Base-by-base conservation (phyloP, 2,888 invertebrate species). In the Nemurella pictetii region DNA sequence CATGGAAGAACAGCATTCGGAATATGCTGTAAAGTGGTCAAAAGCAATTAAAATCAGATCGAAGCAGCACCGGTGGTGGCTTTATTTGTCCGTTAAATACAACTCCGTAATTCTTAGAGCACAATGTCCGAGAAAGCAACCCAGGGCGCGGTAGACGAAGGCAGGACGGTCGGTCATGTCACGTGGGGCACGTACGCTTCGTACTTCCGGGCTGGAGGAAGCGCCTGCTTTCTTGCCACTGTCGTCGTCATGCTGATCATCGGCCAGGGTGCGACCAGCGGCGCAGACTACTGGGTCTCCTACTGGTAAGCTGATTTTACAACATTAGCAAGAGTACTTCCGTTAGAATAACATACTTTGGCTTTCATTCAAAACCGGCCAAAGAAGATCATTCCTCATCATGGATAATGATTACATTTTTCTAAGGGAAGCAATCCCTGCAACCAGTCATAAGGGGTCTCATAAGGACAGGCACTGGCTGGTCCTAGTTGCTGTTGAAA, bases 221-320 rank as follows among this genome's bases (percentile, higher is more conserved):
- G 74, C 35, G 35, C 9, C 32, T 72, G 35, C 36, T 74, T 32
- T 82, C 55, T 85, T 27, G 15, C 73, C 26, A 35, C 55, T 15
- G 82, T 85, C 26, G 72, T 32, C 15, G 3, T 28, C 27, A 26
- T 85, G 75, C 29, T 85, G 74, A 20, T 85, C 20, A 32, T 85
- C 82, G 30, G 81, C n/a, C 85, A 85, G 28, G 82, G 26, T 2
- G 81, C 80, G 5, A 95, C 94, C 85, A 95, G 95, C 74, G 92
- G 94, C 83, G 92, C 93, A 80, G 96, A 97, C 89, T 94, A 95
- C 88, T 96, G 95, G 95, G 92, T 96, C 0, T 94, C 94, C 0
- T 90, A 93, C 88, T 96, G 96, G 96, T 96, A 90, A n/a, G n/a
- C n/a, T n/a, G n/a, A n/a, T n/a, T n/a, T n/a, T n/a, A n/a, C n/a